Evolutionary conservation across 1,140 invertebrate species (phyloP).

Genomic region (Acyrthosiphon pisum): DNA sequence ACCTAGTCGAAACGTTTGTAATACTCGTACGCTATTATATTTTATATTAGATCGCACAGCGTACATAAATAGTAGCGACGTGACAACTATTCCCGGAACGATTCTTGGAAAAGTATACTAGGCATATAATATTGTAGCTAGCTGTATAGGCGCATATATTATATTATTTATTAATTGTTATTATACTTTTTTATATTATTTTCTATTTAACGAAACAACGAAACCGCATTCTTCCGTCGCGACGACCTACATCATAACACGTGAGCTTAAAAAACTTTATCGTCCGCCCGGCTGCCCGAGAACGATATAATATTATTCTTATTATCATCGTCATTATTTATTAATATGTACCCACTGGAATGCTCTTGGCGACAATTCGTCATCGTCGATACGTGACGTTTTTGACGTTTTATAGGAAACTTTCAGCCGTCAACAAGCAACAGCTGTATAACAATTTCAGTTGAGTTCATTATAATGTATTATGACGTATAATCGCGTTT

Average conservation of each 20-base stretch:
- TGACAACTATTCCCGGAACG: background rate
- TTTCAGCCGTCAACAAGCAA: background rate
- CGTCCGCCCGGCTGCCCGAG: too few relatives aligned
- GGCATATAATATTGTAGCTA: background rate
- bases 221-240: background rate
- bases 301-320: background rate
- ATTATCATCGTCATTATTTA: too few relatives aligned
- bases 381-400: background rate
- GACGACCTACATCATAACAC: background rate
- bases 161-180: background rate
- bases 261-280: background rate
- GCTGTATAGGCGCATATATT: background rate
- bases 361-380: background rate
- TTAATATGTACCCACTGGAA: background rate
- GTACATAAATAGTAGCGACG: background rate
- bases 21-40: background rate
- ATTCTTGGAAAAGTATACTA: background rate
- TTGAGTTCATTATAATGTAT: background rate
- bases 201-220: background rate
- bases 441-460: background rate
- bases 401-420: background rate
- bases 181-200: background rate
- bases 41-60: background rate
- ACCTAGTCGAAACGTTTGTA: background rate
- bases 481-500: background rate